Conservation (phyloP, 2,888 invertebrate species). For the Chalcis sispes region DNA sequence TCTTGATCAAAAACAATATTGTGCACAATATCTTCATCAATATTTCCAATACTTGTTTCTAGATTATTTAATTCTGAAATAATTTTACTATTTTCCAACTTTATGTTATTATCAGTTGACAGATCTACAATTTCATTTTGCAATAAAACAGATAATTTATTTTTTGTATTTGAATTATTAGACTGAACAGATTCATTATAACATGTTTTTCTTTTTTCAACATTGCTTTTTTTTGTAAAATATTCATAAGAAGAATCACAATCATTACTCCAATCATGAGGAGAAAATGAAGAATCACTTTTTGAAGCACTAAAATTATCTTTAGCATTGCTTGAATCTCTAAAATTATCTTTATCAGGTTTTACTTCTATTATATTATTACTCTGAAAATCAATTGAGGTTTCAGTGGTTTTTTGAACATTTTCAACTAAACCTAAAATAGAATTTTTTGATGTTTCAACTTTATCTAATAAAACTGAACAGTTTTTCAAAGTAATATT, state of each 20-base stretch:
- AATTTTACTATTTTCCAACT: too few species aligned
- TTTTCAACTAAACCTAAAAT: not conserved
- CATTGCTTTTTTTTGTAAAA: conserved; percentile 1
- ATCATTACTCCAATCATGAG: conserved; percentile 54
- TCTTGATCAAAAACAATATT: too few species aligned
- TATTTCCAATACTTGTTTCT: too few species aligned
- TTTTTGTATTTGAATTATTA: not conserved
- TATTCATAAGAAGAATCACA: conserved; percentile 51
- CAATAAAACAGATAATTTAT: not conserved
- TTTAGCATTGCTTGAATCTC: not conserved
- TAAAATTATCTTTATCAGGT: conserved; percentile 9
- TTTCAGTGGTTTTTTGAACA: conserved; percentile 2
- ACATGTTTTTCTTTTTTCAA: not conserved
- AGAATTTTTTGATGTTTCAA: not conserved
- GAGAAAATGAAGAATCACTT: conserved; percentile 44
- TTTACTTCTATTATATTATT: conserved; percentile 20
- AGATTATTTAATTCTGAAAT: too few species aligned
- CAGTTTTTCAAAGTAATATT: not conserved
- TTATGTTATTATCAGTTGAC: too few species aligned
- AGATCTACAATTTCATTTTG: not conserved
- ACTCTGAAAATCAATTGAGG: too few species aligned
- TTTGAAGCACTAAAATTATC: conserved; percentile 20
- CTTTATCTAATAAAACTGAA: not conserved
- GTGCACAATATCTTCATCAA: too few species aligned
- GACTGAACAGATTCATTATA: conserved; percentile 3